Evolutionary conservation across 2,888 invertebrate genomes (phyloP).

Genomic region (Scaptomyza reducta): DNA sequence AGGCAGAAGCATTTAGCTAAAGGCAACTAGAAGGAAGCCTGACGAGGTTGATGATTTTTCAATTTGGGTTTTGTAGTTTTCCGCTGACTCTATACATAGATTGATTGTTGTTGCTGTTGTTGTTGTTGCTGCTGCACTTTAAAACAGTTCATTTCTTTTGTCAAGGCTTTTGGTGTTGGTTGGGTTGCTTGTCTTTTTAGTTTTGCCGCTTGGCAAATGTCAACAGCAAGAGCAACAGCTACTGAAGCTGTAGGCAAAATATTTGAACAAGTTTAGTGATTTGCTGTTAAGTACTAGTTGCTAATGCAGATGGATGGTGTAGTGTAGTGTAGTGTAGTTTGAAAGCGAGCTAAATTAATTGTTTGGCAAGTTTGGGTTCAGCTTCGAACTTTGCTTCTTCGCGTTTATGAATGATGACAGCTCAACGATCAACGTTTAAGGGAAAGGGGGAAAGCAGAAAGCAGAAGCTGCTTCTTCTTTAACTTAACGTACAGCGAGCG

Average conservation of each 20-base stretch:
- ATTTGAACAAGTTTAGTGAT: slow-evolving; percentile 80
- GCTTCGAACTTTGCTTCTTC: slow-evolving; percentile 25
- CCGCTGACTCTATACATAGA: slow-evolving; percentile 51
- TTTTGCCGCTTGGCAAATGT: slow-evolving; percentile 73
- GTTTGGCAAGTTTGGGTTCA: no score
- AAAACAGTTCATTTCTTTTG: slow-evolving; percentile 81
- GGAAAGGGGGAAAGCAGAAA: not conserved
- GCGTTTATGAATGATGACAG: slow-evolving; percentile 64
- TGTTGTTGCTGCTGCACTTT: slow-evolving; percentile 58
- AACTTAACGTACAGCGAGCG: not conserved
- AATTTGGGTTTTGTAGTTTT: slow-evolving; percentile 79
- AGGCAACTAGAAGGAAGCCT: slow-evolving; percentile 39
- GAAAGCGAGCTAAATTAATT: slow-evolving; percentile 54
- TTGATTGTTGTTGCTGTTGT: slow-evolving; percentile 12
- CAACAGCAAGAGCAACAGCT: slow-evolving; percentile 41
- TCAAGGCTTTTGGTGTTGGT: slow-evolving; percentile 62
- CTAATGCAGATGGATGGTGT: slow-evolving; percentile 60
- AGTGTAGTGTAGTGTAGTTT: not conserved
- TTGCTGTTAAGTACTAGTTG: slow-evolving; percentile 80
- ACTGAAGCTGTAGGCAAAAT: slow-evolving; percentile 70
- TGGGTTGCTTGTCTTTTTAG: slow-evolving; percentile 48
- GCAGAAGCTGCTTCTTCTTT: not conserved
- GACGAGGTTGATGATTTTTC: slow-evolving; percentile 75
- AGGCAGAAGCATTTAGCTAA: slow-evolving; percentile 24
- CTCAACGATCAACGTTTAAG: slow-evolving; percentile 74